Conservation (phyloP, 2,113 vertebrate species). For the Anarhynchus alexandrinus region DNA sequence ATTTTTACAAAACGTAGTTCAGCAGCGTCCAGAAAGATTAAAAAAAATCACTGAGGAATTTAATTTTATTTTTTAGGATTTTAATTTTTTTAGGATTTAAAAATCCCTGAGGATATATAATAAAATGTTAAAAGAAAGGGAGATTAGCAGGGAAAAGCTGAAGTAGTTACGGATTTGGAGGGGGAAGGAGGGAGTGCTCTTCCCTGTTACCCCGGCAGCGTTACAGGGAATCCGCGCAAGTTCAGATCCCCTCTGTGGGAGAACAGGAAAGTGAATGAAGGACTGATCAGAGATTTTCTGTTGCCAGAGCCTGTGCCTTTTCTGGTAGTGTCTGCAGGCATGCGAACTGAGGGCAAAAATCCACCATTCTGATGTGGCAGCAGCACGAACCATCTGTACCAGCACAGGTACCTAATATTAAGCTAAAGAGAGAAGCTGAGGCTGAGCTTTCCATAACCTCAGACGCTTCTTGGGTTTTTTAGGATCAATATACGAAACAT, state of each 20-base stretch:
- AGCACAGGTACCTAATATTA: not conserved
- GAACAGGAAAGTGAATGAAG: not conserved
- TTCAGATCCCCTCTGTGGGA: not conserved
- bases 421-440: not conserved
- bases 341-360: not conserved
- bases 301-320: not conserved
- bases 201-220: not conserved
- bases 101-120: not conserved
- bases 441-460: not conserved
- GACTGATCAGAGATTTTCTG: not conserved
- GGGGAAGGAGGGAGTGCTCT: not conserved
- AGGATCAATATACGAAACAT: not conserved
- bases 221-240: not conserved
- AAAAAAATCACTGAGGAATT: not conserved
- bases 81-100: no score
- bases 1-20: not conserved
- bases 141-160: not conserved
- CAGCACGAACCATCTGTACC: not conserved
- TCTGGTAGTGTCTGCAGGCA: not conserved
- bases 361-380: not conserved
- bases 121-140: not conserved
- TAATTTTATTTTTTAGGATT: no score
- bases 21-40: not conserved
- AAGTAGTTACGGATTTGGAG: not conserved
- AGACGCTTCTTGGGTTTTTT: not conserved